These are phyloP conservation scores for Centruroides sculpturatus DNA, from an alignment of 1,140 invertebrate species.

Conservation along the genomic window DNA sequence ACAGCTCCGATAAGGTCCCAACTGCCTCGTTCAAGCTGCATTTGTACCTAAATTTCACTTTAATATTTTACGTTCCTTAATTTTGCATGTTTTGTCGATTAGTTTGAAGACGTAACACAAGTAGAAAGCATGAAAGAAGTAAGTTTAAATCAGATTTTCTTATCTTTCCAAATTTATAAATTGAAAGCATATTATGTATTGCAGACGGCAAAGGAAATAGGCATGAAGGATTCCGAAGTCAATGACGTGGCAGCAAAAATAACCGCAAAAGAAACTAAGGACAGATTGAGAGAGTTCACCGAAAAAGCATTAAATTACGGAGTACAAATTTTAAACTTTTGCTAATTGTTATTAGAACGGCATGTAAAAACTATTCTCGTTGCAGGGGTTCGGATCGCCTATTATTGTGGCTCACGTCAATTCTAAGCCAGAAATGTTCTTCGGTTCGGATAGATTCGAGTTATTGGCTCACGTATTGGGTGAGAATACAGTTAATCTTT, in stretches of 20 bases:
- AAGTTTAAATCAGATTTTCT: no score
- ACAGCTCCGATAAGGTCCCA: no score
- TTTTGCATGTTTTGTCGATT: no score
- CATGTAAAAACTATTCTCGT: not conserved
- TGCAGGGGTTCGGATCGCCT: slow-evolving; percentile 30
- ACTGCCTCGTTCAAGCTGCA: no score
- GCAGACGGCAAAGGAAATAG: slow-evolving; percentile 21
- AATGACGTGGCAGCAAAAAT: slow-evolving; percentile 6
- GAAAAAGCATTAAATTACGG: slow-evolving; percentile 17
- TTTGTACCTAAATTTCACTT: no score
- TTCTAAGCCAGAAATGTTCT: slow-evolving; percentile 24
- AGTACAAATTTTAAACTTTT: not conserved
- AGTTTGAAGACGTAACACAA: no score
- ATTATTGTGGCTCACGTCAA: slow-evolving; percentile 28
- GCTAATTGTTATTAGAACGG: no score
- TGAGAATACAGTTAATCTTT: slow-evolving; percentile 6
- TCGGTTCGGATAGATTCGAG: slow-evolving; percentile 30
- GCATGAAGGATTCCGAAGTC: slow-evolving; percentile 15
- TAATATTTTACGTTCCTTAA: no score
- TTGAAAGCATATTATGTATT: not conserved
- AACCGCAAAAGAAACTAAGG: slow-evolving; percentile 5
- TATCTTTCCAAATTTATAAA: no score
- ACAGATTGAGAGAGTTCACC: slow-evolving; percentile 31
- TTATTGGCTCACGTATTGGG: slow-evolving; percentile 26
- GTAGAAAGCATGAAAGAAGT: no score